These are phyloP conservation scores for Hozukius guyotensis DNA, from an alignment of 2,797 vertebrate species.

Conservation along the genomic window DNA sequence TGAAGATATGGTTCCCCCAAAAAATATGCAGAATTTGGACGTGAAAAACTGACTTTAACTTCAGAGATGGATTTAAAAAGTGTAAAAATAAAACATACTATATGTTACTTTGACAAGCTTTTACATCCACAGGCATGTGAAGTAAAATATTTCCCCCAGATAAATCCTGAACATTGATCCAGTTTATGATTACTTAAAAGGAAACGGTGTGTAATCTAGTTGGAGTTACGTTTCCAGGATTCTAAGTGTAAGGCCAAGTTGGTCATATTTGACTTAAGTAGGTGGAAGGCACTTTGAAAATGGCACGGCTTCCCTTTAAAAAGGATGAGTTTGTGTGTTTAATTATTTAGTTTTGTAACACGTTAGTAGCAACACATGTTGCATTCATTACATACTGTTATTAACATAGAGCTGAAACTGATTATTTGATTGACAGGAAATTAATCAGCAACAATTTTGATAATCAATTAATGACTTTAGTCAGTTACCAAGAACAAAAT, in stretches of 20 bases:
- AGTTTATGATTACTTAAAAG: neutral
- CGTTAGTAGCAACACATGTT: neutral
- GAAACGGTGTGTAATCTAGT: neutral
- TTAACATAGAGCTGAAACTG: neutral
- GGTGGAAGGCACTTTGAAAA: conserved; percentile 66
- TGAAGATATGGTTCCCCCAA: conserved; percentile 31
- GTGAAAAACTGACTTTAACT: neutral
- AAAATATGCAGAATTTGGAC: neutral
- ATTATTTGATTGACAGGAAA: neutral
- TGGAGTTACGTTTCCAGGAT: neutral
- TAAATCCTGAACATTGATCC: neutral
- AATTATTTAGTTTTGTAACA: neutral
- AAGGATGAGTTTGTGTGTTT: neutral
- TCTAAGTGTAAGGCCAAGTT: conserved; percentile 7
- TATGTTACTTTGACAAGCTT: neutral
- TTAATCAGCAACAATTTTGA: neutral
- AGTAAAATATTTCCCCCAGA: neutral
- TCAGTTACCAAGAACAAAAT: neutral
- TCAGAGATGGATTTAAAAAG: conserved; percentile 12
- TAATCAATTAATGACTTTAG: too few species aligned
- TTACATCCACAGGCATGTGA: neutral
- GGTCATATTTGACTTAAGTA: neutral
- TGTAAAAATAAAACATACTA: neutral
- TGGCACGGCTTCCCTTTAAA: conserved; percentile 11
- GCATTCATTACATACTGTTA: neutral